Base-by-base conservation (phyloP, 2,888 invertebrate genomes). In the Catocala nupta region DNA sequence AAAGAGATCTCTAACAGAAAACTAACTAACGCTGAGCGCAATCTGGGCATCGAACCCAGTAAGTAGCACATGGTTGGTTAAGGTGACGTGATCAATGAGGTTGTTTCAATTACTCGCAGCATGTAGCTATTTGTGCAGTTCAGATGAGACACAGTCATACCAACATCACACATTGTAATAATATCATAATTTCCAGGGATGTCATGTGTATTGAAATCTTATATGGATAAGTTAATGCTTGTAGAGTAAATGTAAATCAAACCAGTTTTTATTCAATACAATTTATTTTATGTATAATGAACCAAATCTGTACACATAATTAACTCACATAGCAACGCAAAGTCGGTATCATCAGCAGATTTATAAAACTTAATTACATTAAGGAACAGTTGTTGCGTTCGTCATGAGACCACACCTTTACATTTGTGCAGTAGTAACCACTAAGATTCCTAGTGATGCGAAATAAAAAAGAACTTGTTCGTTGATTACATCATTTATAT, bases 271-370 rank as follows among this genome's bases (percentile, higher is more conserved):
- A 64, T 71, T 68, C 54, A 71, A 71, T 78, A 79, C 71, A 71
- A 71, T 79, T 79, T 77, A 65, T 77, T 77, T 72, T 68, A 75
- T 75, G 75, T 72, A 73, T 71, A 72, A 62, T 70, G 43, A 75
- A 79, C 70, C 65, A 71, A 77, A 69, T 68, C 64, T 68, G 70
- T 77, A 77, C 73, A 75, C 42, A 34, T 56, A 60, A 71, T 60
- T 25, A 25, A 25, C 25, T 66, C 59, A 69, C 60, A 11, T 52
- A 48, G 65, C 67, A 69, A 77, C 62, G 60, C 33, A 77, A 66
- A 68, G 1, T 54, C 9, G 44, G 55, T 55, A 63, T 58, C 13
- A 34, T 55, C 12, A 65, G 68, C 65, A 62, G 56, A 64, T 53
- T 68, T 59, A 69, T 60, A 60, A 55, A 58, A 55, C 47, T 33